Evolutionary conservation across 2,113 vertebrate species (phyloP).

Genomic region (Motacilla alba): DNA sequence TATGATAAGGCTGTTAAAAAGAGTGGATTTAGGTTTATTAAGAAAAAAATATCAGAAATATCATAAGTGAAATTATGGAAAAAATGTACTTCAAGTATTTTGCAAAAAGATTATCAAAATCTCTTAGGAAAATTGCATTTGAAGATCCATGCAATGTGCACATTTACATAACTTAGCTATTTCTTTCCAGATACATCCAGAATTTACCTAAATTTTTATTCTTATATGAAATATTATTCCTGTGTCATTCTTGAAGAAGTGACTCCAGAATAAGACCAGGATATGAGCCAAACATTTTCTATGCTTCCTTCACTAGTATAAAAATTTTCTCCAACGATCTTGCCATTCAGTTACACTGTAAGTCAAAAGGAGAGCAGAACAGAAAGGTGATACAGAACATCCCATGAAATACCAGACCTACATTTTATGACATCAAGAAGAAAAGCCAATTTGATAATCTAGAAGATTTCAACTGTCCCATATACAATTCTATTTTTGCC

Average conservation of each 20-base stretch:
- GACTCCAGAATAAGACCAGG: background rate
- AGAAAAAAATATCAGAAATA: background rate
- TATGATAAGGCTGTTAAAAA: background rate
- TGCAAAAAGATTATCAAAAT: background rate
- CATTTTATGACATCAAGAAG: background rate
- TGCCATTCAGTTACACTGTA: background rate
- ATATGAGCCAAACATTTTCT: background rate
- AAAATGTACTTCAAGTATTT: background rate
- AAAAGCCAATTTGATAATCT: background rate
- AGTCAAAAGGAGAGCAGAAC: background rate
- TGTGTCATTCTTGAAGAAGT: background rate
- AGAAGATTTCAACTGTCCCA: background rate
- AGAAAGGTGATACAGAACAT: background rate
- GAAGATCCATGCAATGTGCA: background rate
- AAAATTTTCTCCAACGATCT: background rate
- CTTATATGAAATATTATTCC: background rate
- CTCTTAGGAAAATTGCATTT: background rate
- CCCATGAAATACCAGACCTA: background rate
- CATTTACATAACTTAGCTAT: background rate
- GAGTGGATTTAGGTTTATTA: background rate
- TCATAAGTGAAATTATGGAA: background rate
- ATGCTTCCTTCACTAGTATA: background rate
- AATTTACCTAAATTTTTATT: background rate
- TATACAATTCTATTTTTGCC: background rate
- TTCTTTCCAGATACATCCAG: background rate